Evolutionary conservation across 2,888 invertebrate species (phyloP), one percentile per base, ranked within the genome.

Genomic region (Auanema freiburgensis): DNA sequence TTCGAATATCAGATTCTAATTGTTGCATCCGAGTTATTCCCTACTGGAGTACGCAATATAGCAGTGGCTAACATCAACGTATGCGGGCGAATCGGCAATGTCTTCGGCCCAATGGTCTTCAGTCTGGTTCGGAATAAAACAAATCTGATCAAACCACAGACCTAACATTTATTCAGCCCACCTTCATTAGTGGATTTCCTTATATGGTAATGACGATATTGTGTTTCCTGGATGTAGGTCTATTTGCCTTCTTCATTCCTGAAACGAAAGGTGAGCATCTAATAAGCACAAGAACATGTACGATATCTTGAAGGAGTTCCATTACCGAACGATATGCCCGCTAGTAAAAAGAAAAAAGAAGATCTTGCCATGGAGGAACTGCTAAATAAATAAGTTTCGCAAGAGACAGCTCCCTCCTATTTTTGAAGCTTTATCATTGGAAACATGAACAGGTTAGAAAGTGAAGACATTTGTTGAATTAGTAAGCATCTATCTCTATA

Each of bases 61-160:
- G 76, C 76, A 6, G 66, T 67, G 14, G 72, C 74, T 1, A 67
- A 76, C 65, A 65, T 68, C 1, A 74, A 72, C 59, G 74, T 76
- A 11, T 67, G 65, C 50, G 76, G 76, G 16, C 55, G 76, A 53
- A 44, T 76, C 21, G 76, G 74, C 12, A 76, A 70, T 55, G 68
- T 74, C 3, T 62, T 74, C 21, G 73, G 76, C 41, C 76, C 76
- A 0, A 64, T 71, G 61, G 66, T 74, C 40, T 74, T 76, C 66
- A 67, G 62, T 46, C 57, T 72, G 67, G 73, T 76, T 6, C 43
- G 65, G 16, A 23, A 55, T 33, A n/a, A n/a, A n/a, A 16, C 24
- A 33, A 41, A 25, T 42, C 6, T 41, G 33, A 55, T 25, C 55
- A 55, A 5, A 18, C 21, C 10, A 40, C 16, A 57, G 21, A 43